Conservation (phyloP, 2,888 invertebrate genomes). For the Platycnemis pennipes region DNA sequence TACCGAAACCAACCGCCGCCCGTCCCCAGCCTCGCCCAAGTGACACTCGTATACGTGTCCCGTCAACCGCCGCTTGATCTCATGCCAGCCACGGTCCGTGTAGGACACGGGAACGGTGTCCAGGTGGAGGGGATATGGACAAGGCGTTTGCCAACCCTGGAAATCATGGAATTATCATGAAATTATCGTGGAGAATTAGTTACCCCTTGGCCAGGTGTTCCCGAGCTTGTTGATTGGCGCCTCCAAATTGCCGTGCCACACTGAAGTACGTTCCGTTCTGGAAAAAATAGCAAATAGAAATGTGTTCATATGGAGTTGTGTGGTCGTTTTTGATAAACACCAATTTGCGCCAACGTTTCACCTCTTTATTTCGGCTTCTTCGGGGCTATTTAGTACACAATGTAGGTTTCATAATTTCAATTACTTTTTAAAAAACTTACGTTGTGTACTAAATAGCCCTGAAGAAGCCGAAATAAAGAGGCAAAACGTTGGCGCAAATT, state of each 20-base stretch:
- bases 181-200: background rate
- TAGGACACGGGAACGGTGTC: conserved; percentile 36
- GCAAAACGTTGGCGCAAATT: no score
- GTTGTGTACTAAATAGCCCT: no score
- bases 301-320: no score
- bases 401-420: no score
- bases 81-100: conserved; percentile 37
- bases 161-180: background rate
- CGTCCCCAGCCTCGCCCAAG: background rate
- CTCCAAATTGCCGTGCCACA: background rate
- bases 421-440: no score
- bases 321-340: no score
- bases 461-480: no score
- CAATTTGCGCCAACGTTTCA: no score
- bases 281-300: no score
- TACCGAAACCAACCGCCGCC: background rate
- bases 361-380: no score
- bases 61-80: conserved; percentile 59
- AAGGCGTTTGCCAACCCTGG: background rate
- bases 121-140: background rate
- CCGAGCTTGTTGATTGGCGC: background rate
- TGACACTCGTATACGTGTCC: conserved; percentile 59
- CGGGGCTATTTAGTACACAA: no score
- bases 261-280: background rate
- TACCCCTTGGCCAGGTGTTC: background rate